Percentiles rank a stretch among this genome's conserved stretches.
Conservation (phyloP, 2,113 vertebrate genomes). For the Pteronura brasiliensis region DNA sequence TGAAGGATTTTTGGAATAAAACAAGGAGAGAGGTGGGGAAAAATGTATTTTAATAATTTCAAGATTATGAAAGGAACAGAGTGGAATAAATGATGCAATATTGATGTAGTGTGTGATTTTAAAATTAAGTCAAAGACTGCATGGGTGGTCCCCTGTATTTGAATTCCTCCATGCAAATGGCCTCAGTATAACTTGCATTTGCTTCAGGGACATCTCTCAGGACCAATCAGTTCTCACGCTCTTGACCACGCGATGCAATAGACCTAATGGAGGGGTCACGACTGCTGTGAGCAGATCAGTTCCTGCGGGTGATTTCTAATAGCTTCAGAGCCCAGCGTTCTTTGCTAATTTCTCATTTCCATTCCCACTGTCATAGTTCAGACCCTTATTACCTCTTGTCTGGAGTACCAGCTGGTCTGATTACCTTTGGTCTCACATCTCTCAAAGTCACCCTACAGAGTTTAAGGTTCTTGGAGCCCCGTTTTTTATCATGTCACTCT, state of each 20-base stretch:
- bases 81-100: background rate
- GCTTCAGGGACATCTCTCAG: background rate
- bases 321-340: constrained; percentile 34
- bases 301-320: constrained; percentile 49
- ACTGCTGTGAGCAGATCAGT: constrained; percentile 58
- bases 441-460: constrained; percentile 54
- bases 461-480: constrained; percentile 49
- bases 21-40: background rate
- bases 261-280: constrained; percentile 59
- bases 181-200: constrained; percentile 16
- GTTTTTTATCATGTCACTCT: constrained; percentile 46
- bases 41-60: background rate
- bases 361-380: constrained; percentile 64
- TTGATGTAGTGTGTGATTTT: background rate
- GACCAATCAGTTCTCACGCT: background rate
- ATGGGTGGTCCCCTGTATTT: background rate
- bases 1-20: background rate
- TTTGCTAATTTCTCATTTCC: constrained; percentile 68
- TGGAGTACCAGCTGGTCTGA: constrained; percentile 68
- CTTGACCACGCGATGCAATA: background rate
- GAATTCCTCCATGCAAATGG: background rate
- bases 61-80: background rate
- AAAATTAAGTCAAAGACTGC: background rate
- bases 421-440: constrained; percentile 67
- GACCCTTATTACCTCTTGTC: constrained; percentile 63